Percentiles rank a stretch among this genome's conserved stretches.
phyloP scores from a whole-genome alignment of 37 sponge, comb jelly and placozoan genomes.

The Bolinopsis microptera region DNA sequence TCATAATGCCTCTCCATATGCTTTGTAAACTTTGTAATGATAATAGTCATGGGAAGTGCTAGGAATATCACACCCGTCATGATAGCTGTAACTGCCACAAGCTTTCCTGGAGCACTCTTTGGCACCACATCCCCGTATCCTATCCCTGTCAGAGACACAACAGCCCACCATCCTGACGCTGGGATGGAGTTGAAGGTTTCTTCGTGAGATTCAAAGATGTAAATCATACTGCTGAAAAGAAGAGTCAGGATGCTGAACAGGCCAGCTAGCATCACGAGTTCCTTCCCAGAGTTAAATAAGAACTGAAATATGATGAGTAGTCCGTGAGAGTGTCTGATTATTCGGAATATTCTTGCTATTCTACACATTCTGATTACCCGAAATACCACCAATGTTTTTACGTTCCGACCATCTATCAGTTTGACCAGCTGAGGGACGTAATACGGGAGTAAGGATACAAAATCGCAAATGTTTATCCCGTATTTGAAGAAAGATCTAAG shows the following conservation, averaged over 20 bases:
- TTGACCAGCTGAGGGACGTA: neutral
- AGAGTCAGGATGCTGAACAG: neutral
- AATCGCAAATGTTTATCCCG: neutral
- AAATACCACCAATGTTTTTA: neutral
- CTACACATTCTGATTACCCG: neutral
- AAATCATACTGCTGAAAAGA: neutral
- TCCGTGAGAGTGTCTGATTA: conserved; percentile 36
- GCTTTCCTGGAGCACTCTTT: neutral
- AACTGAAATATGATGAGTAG: neutral
- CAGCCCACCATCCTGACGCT: neutral
- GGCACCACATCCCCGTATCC: conserved; percentile 36
- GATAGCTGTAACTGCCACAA: neutral
- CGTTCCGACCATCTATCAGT: neutral
- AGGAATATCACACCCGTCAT: neutral
- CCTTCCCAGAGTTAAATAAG: neutral
- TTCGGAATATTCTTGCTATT: neutral
- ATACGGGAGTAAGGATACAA: neutral
- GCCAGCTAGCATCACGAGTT: neutral
- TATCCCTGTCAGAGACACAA: neutral
- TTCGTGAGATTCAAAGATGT: neutral
- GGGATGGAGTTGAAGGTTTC: neutral
- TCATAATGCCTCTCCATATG: neutral
- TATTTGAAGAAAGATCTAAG: neutral
- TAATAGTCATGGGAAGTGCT: neutral
- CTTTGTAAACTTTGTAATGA: neutral